Evolutionary conservation across 2,888 invertebrate species (phyloP).

Genomic region (Drosophila seclusa): DNA sequence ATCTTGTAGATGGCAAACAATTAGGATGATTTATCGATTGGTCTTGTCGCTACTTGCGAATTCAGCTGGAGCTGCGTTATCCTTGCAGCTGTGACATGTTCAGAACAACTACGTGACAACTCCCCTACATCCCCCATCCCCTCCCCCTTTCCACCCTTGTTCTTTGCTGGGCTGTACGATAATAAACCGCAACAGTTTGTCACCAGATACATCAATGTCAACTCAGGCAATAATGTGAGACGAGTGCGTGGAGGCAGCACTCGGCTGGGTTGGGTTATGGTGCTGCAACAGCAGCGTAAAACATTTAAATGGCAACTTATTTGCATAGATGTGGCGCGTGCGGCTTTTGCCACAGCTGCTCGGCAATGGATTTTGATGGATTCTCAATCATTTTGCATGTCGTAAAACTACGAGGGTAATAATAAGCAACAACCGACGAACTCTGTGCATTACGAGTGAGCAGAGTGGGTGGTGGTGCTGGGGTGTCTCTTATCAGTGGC

Average conservation of each 20-base stretch:
- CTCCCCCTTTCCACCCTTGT: neutral
- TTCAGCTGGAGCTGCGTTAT: conserved; percentile 29
- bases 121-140: neutral
- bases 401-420: conserved; percentile 50
- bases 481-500: conserved; percentile 46
- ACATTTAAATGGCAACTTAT: conserved; percentile 63
- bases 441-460: neutral
- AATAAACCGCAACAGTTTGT: conserved; percentile 81
- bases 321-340: conserved; percentile 54
- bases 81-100: conserved; percentile 68
- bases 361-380: conserved; percentile 65
- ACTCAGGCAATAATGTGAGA: conserved; percentile 63
- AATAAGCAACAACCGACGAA: conserved; percentile 19
- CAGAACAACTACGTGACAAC: conserved; percentile 61
- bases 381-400: conserved; percentile 75
- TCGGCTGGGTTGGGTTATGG: neutral
- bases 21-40: conserved; percentile 76
- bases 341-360: conserved; percentile 54
- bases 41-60: conserved; percentile 18
- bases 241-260: conserved; percentile 26
- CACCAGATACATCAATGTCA: conserved; percentile 81
- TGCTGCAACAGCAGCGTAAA: conserved; percentile 10
- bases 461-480: neutral
- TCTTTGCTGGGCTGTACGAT: conserved; percentile 38
- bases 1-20: conserved; percentile 56